Conservation (phyloP, 2,113 vertebrate species). For the Steatornis caripensis region DNA sequence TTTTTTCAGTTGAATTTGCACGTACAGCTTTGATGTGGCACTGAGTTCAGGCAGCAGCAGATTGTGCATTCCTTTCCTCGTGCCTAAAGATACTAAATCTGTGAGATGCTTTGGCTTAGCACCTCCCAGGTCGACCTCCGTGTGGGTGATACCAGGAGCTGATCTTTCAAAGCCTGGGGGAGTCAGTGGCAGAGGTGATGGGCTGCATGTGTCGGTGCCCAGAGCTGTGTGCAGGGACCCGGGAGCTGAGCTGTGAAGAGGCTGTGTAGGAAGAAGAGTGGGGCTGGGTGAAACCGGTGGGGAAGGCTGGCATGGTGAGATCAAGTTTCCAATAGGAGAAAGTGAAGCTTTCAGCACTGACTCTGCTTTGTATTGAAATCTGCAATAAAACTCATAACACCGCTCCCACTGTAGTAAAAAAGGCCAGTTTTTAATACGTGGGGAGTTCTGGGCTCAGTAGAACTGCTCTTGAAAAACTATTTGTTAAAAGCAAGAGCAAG, state of each 20-base stretch:
- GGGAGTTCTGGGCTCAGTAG: background rate
- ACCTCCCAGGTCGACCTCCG: too few relatives aligned
- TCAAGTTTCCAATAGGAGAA: background rate
- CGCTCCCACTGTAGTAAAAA: background rate
- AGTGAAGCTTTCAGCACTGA: background rate
- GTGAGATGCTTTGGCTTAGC: background rate
- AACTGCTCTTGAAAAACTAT: background rate
- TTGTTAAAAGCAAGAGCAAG: background rate
- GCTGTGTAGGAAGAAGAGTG: rapidly evolving
- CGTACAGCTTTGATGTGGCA: background rate
- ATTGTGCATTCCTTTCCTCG: background rate
- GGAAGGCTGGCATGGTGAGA: background rate
- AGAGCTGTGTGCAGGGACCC: rapidly evolving
- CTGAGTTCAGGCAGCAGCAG: background rate
- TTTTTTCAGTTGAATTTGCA: background rate
- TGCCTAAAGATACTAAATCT: background rate
- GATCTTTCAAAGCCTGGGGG: background rate
- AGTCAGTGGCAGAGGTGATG: background rate
- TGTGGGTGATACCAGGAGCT: background rate
- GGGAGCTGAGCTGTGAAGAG: background rate
- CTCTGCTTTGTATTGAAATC: background rate
- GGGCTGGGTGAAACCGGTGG: background rate
- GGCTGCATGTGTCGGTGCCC: rapidly evolving
- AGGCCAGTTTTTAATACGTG: background rate
- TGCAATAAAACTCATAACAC: background rate